Conservation (phyloP, 2,888 invertebrate genomes). For the Micropterix aruncella region DNA sequence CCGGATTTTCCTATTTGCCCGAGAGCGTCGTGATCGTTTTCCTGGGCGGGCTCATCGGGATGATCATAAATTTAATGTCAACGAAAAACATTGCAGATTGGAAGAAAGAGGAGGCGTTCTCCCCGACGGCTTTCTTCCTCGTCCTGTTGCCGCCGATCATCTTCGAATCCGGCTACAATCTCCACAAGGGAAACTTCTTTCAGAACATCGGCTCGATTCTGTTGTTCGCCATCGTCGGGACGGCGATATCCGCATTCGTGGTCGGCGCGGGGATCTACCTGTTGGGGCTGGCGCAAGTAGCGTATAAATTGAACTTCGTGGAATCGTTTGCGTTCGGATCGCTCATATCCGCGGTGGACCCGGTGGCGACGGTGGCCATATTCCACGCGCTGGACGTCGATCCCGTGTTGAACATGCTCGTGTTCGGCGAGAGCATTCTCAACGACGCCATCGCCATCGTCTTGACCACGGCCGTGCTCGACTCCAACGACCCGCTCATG, state of each 20-base stretch:
- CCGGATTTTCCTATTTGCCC: constrained; percentile 91
- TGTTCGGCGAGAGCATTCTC: constrained; percentile 87
- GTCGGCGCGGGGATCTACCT: constrained; percentile 95
- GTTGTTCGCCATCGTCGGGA: constrained; percentile 95
- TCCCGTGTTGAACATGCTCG: constrained; percentile 97
- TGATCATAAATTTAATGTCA: constrained; percentile 80
- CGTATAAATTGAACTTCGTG: constrained; percentile 83
- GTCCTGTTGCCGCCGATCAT: constrained; percentile 96
- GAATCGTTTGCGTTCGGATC: constrained; percentile 99
- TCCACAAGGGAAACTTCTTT: constrained; percentile 93
- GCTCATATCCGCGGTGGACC: constrained; percentile 96
- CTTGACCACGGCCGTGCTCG: constrained; percentile 76
- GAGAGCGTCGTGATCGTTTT: constrained; percentile 97
- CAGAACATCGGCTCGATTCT: constrained; percentile 98
- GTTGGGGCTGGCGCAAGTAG: constrained; percentile 81
- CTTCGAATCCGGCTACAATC: constrained; percentile 97
- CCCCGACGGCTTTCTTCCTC: constrained; percentile 95
- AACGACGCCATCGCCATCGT: constrained; percentile 99
- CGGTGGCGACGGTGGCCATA: constrained; percentile 97
- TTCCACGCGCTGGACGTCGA: constrained; percentile 97
- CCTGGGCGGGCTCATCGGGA: constrained; percentile 84
- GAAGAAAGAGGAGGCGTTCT: constrained; percentile 96
- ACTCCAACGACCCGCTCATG: constrained; percentile 42
- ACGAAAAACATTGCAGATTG: constrained; percentile 84
- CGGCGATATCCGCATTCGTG: constrained; percentile 91